Percentiles rank a stretch among this genome's conserved stretches.
phyloP scores from a whole-genome alignment of 1,140 invertebrate species.

The Halictus rubicundus region DNA sequence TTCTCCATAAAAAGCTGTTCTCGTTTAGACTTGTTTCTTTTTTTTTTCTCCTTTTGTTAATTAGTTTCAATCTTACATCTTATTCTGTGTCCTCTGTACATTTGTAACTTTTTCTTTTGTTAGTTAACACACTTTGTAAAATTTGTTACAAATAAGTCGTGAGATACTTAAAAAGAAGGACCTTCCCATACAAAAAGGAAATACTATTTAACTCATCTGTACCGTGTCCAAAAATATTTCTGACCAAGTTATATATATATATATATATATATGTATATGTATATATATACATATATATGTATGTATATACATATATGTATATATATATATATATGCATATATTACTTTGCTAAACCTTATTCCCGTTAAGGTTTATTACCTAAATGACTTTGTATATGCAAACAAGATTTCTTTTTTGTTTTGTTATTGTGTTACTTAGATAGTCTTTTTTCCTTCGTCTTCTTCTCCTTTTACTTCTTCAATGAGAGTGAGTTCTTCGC shows the following conservation, averaged over 20 bases:
- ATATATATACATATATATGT: not conserved
- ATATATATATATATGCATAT: slow-evolving; percentile 9
- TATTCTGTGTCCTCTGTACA: slow-evolving; percentile 54
- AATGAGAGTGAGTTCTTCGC: slow-evolving; percentile 22
- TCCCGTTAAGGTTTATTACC: slow-evolving; percentile 41
- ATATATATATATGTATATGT: no score
- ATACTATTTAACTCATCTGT: slow-evolving; percentile 40
- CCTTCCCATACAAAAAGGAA: slow-evolving; percentile 36
- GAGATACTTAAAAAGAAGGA: slow-evolving; percentile 33
- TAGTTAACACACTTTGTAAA: slow-evolving; percentile 49
- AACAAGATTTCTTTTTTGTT: slow-evolving; percentile 9
- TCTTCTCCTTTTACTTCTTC: not conserved
- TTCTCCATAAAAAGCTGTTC: slow-evolving; percentile 55
- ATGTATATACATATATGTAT: not conserved
- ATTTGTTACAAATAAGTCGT: slow-evolving; percentile 51
- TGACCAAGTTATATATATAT: slow-evolving; percentile 12
- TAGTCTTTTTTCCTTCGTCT: slow-evolving; percentile 1
- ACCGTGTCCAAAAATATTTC: slow-evolving; percentile 33
- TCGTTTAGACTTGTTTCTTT: slow-evolving; percentile 24
- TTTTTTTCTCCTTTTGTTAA: not conserved
- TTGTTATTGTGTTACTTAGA: not conserved
- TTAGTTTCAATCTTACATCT: slow-evolving; percentile 35
- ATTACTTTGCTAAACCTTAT: slow-evolving; percentile 44
- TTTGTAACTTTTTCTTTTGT: slow-evolving; percentile 38
- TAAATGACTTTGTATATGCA: slow-evolving; percentile 43